These are phyloP conservation scores for Chironomus striatipennis DNA, from an alignment of 1,140 invertebrate genomes.

Conservation along the genomic window DNA sequence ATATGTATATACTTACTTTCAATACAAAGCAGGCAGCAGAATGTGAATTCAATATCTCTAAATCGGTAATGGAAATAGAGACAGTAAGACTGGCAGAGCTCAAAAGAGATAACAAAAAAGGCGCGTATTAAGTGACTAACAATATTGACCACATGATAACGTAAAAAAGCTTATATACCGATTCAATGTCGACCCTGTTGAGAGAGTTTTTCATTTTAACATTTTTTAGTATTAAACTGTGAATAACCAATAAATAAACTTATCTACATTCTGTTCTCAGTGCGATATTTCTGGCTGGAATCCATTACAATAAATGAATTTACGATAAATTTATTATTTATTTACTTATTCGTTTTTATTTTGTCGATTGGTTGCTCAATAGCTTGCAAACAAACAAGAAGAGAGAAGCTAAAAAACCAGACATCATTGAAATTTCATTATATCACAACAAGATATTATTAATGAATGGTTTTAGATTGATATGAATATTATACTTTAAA, in stretches of 20 bases:
- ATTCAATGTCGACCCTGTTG: not conserved
- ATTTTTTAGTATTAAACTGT: constrained; percentile 10
- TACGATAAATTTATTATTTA: constrained; percentile 15
- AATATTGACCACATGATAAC: constrained; percentile 12
- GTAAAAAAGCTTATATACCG: not conserved
- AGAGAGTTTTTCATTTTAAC: constrained; percentile 14
- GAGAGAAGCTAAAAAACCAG: constrained; percentile 10
- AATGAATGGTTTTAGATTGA: constrained; percentile 13
- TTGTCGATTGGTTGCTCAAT: constrained; percentile 12
- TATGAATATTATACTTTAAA: constrained; percentile 7
- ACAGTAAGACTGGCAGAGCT: constrained; percentile 17
- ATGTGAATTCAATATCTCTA: constrained; percentile 6
- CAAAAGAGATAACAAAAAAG: not conserved
- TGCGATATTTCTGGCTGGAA: constrained; percentile 9
- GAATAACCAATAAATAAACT: constrained; percentile 14
- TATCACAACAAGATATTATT: not conserved
- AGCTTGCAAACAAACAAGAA: not conserved
- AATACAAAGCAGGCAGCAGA: not conserved
- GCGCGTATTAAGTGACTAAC: constrained; percentile 11
- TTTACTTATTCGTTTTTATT: constrained; percentile 1
- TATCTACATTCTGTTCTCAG: constrained; percentile 7
- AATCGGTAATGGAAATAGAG: constrained; percentile 23
- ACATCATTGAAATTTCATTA: constrained; percentile 9
- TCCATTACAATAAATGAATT: constrained; percentile 14
- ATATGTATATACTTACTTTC: not conserved